A percentile compares a stretch with the other conserved stretches of the same genome.
These are phyloP conservation scores for Melanostoma mellinum DNA, from an alignment of 2,888 invertebrate genomes.

Conservation along the genomic window DNA sequence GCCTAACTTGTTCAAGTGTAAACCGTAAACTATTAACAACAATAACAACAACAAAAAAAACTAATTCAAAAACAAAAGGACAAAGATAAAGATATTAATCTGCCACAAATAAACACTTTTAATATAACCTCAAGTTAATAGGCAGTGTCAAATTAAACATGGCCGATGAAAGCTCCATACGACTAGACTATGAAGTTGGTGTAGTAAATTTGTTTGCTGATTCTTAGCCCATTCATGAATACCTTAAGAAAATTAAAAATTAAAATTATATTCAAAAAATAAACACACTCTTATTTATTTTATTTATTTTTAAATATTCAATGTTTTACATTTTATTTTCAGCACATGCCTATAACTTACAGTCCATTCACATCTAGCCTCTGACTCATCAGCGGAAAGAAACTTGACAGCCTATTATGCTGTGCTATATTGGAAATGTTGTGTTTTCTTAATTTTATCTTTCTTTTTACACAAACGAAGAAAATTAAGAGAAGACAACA, in stretches of 20 bases:
- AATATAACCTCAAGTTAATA: slow-evolving; percentile 12
- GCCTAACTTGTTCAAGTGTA: too few species aligned
- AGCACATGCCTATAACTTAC: slow-evolving; percentile 13
- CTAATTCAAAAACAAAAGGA: too few species aligned
- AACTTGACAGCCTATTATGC: not conserved
- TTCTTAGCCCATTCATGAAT: slow-evolving; percentile 20
- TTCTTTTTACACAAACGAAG: slow-evolving; percentile 14
- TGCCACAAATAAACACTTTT: slow-evolving; percentile 13
- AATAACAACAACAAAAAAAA: too few species aligned
- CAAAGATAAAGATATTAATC: not conserved
- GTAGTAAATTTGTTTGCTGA: slow-evolving; percentile 19
- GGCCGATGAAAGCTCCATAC: slow-evolving; percentile 3
- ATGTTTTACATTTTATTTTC: slow-evolving; percentile 2
- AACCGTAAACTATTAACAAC: too few species aligned
- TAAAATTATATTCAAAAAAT: not conserved
- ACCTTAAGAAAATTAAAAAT: slow-evolving; percentile 8
- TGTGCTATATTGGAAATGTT: not conserved
- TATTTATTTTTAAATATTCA: slow-evolving; percentile 5
- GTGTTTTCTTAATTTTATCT: slow-evolving; percentile 34
- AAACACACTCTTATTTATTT: not conserved
- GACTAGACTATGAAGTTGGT: slow-evolving; percentile 16
- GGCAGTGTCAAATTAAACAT: slow-evolving; percentile 8
- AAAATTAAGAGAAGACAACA: not conserved
- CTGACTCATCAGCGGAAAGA: slow-evolving; percentile 14
- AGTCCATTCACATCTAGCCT: not conserved